Evolutionary conservation across 2,113 vertebrate genomes (phyloP).

Genomic region (Caloenas nicobarica): DNA sequence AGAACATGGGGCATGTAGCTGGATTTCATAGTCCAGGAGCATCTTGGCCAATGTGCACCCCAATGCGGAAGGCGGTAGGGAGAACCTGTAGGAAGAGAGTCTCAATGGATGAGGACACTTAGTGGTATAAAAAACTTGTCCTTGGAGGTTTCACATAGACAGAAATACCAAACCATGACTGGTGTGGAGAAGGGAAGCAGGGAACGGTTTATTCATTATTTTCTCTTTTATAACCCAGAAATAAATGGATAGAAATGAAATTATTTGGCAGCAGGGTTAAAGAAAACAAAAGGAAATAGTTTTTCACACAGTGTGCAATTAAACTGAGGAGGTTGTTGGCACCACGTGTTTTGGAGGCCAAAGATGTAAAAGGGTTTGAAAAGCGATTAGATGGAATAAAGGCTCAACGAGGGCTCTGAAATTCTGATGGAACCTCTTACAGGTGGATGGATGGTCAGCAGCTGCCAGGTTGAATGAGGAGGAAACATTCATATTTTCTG

Average conservation of each 20-base stretch:
- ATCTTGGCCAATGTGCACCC: neutral
- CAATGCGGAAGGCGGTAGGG: neutral
- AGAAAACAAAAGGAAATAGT: neutral
- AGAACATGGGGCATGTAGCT: rapidly evolving
- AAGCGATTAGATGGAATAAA: neutral
- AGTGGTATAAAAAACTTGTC: neutral
- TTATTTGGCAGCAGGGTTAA: neutral
- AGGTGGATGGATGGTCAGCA: neutral
- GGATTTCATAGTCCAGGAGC: neutral
- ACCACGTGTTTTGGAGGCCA: neutral
- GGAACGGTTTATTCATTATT: neutral
- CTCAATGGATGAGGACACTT: neutral
- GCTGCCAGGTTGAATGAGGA: neutral
- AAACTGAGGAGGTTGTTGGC: neutral
- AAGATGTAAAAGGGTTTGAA: neutral
- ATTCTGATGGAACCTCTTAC: neutral
- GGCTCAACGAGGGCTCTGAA: neutral
- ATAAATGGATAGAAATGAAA: neutral
- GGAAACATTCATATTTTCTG: neutral
- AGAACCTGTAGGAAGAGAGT: neutral
- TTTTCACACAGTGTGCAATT: neutral
- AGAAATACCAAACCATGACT: neutral
- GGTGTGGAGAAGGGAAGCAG: neutral
- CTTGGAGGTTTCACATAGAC: neutral
- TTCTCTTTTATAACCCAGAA: neutral